Base-by-base conservation (phyloP, 1,140 invertebrate genomes). In the Achroia grisella region DNA sequence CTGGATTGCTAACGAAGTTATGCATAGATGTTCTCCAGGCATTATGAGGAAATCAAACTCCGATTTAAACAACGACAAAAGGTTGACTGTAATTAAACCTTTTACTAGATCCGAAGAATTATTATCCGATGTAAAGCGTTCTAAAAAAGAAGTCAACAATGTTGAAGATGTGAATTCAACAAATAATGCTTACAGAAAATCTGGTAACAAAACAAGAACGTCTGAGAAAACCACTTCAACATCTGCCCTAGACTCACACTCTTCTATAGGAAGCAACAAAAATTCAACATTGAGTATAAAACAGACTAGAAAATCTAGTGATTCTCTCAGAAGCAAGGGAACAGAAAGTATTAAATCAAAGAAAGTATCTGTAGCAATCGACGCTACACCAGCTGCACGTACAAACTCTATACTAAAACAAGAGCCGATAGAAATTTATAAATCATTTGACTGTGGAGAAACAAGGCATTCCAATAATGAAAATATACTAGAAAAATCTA, bases 1-100 rank as follows among this genome's bases (percentile, higher is more conserved):
- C 44, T 95, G 94, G 94, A 95, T 95, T 54, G 89, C 92, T 1
- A 88, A 93, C 52, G 92, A 92, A 81, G 90, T 92, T 35, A 88
- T 91, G 50, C 89, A 92, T 61, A 88, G 90, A 71, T 92, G 90
- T 62, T 92, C 91, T 10, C 92, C 92, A 1, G 87, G 86, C 46
- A 89, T 90, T 60, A 63, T 91, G 13, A 80, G 89, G 42, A 90
- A 88, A 61, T 62, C 77, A 15, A 88, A 89, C 44, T 52, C 74
- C 4, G 87, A 89, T 48, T 66, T 87, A 28, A 77, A 83, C 37
- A 66, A 81, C 52, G 75, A 86, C 5, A 86, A 80, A 53, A 62
- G 70, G 31, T 62, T 85, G 11, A 72, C 47, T 49, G 47, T 60
- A 10, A 51, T 53, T 36, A 84, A 75, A 53, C 69, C 51, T 4